Base-by-base conservation (phyloP, 2,113 vertebrate species). In the Phaetusa simplex region DNA sequence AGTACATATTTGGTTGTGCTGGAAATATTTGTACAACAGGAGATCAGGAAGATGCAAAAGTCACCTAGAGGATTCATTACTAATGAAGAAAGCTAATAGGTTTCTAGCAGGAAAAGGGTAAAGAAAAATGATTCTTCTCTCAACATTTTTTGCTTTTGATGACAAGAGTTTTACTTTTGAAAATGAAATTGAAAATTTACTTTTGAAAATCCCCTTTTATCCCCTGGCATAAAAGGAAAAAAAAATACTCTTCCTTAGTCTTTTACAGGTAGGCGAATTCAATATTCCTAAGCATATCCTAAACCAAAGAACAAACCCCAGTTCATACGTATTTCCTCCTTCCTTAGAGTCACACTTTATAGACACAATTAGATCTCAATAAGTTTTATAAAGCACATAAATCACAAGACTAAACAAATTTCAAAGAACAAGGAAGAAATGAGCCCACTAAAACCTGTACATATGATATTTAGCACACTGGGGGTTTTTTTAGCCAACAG, bases 401-500 rank as follows among this genome's bases (percentile, higher is more conserved):
- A 55, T 34, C 20, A 40, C n/a, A 50, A 27, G 34, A 58, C 32
- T 42, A 69, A 80, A 65, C 34, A 86, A 55, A 70, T 53, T 18
- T 88, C 58, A 69, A 86, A 61, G 86, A 56, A 70, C 77, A 86
- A 50, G 77, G 93, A 85, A 90, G 73, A 42, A 76, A 10, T 0
- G 20, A 24, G 52, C 13, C 32, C 18, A 30, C 12, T 65, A 38
- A 69, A 88, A 45, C 5, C 47, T 64, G n/a, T 9, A 23, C 5
- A 0, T 32, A 11, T 1, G 32, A 29, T 38, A 58, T 18, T 64
- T 29, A 30, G 12, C 0, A 1, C 19, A 11, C 32, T 8, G 12
- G 3, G 5, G 0, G 2, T 12, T 14, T 61, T 45, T 70, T 88
- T 20, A 61, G 32, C 20, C 50, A 50, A 5, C 0, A 0, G 40